Percentiles rank a stretch among this genome's conserved stretches.
Evolutionary conservation across 2,113 vertebrate species (phyloP).

Genomic region (Alces alces): DNA sequence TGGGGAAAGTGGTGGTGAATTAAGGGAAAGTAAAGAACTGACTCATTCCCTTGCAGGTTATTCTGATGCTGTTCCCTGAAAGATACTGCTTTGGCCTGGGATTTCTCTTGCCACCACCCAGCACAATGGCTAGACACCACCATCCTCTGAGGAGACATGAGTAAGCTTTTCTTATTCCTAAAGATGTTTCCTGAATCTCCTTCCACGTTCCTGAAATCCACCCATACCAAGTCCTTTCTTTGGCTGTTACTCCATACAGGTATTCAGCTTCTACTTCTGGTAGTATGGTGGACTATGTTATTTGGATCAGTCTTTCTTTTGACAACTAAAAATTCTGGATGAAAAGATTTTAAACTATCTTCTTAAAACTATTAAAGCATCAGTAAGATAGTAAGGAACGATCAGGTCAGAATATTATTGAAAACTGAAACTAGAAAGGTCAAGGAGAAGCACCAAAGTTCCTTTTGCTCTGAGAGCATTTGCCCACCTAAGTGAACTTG

Average conservation of each 20-base stretch:
- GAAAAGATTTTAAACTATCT: neutral
- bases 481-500: neutral
- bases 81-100: neutral
- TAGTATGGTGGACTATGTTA: neutral
- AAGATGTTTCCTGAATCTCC: neutral
- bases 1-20: neutral
- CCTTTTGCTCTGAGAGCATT: neutral
- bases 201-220: neutral
- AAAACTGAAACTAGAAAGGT: neutral
- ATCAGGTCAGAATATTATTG: neutral
- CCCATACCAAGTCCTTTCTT: neutral
- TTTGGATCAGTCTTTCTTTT: neutral
- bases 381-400: neutral
- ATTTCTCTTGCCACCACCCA: neutral
- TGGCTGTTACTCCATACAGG: neutral
- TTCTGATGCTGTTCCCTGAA: neutral
- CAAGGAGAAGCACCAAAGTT: neutral
- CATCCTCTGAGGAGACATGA: neutral
- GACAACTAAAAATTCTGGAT: neutral
- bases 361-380: neutral
- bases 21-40: neutral
- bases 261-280: neutral
- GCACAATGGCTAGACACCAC: accelerated
- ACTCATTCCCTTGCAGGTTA: accelerated
- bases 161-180: neutral